Conservation (phyloP, 2,113 vertebrate genomes). For the Ramphastos sulfuratus region DNA sequence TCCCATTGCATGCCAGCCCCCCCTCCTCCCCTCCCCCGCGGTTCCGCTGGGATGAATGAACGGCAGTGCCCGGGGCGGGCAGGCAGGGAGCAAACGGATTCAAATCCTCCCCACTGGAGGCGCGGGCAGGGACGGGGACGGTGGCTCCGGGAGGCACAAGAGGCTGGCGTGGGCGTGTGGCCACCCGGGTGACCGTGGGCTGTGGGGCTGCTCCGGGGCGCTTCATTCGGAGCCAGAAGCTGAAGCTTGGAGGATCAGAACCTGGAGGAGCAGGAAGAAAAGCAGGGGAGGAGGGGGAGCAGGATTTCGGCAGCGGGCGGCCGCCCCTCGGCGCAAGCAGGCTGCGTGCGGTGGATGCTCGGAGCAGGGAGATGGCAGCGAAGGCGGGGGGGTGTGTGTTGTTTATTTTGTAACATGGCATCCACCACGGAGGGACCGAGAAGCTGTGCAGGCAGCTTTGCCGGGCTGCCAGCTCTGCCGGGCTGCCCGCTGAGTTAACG, state of each 20-base stretch:
- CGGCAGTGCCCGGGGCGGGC: not conserved
- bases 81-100: not conserved
- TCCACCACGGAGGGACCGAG: not conserved
- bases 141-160: not conserved
- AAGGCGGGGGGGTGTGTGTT: not conserved
- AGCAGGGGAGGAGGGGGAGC: not conserved
- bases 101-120: not conserved
- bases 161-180: not conserved
- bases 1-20: not conserved
- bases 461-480: not conserved
- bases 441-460: not conserved
- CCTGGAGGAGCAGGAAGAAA: not conserved
- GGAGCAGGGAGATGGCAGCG: not conserved
- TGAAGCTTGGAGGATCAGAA: not conserved
- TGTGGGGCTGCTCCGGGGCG: not conserved
- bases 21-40: not conserved
- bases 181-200: not conserved
- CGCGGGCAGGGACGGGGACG: not conserved
- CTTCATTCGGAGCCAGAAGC: not conserved
- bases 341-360: not conserved
- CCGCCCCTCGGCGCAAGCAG: not conserved
- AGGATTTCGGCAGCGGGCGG: not conserved
- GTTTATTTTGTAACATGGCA: conserved; percentile 39
- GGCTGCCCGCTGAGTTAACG: not conserved
- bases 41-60: not conserved